These are phyloP conservation scores for Malthinus seriepunctatus DNA, from an alignment of 2,888 invertebrate species.

Conservation along the genomic window DNA sequence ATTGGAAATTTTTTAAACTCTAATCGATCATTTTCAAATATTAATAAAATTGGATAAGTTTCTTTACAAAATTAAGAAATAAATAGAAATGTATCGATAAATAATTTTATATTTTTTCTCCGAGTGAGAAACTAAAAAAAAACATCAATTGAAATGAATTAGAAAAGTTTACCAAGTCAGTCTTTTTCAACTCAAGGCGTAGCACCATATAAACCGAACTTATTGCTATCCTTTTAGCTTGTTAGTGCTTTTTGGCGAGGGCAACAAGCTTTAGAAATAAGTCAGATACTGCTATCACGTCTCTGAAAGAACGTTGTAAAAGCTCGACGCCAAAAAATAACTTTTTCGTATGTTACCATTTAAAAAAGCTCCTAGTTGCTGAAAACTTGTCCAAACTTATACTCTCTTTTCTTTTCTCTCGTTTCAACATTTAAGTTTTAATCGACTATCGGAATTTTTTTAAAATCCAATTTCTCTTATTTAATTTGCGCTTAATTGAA, in stretches of 20 bases:
- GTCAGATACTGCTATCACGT: conserved; percentile 17
- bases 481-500: neutral
- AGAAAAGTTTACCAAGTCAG: conserved; percentile 12
- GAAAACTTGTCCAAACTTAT: neutral
- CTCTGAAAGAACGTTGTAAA: conserved; percentile 16
- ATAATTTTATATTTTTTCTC: too few relatives aligned
- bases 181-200: conserved; percentile 16
- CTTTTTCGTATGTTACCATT: conserved; percentile 13
- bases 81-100: too few relatives aligned
- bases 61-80: too few relatives aligned
- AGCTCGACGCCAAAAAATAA: conserved; percentile 6
- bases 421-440: too few relatives aligned
- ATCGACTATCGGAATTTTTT: too few relatives aligned
- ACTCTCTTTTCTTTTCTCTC: too few relatives aligned
- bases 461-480: too few relatives aligned
- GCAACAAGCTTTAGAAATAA: conserved; percentile 4
- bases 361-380: neutral
- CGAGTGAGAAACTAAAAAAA: neutral
- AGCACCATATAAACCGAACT: conserved; percentile 22
- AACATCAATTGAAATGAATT: conserved; percentile 24
- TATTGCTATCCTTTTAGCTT: conserved; percentile 26
- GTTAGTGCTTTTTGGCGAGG: conserved; percentile 20
- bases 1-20: too few relatives aligned
- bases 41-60: too few relatives aligned
- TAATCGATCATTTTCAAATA: too few relatives aligned